Evolutionary conservation across 2,797 vertebrate species (phyloP), one percentile per base, ranked within the genome.

Genomic region (Pseudochirops corinnae): DNA sequence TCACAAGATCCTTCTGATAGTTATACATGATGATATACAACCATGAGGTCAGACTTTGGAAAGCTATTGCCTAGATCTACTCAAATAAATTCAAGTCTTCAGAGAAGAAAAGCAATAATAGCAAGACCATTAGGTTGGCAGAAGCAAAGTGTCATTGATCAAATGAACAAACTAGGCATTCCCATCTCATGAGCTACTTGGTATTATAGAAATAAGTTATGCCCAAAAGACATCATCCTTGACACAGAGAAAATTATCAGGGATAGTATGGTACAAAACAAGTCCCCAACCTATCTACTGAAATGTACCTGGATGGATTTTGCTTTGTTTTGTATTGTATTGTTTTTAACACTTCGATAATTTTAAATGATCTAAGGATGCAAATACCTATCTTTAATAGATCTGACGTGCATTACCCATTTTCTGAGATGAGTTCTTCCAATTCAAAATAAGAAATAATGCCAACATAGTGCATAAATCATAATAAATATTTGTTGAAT

Each of bases 241-340:
- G 58, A 90, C 26, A 91, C 14, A 21, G 7, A 29, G 91, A 55
- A 93, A 94, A 87, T 57, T 62, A 14, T 92, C 31, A 58, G 33
- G 91, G 57, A 92, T 31, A 91, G 90, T n/a, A 60, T 55, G 33
- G 33, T 87, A 18, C 92, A 97, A 91, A 90, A 57, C 28, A 92
- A 46, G 60, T 1, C 4, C 56, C 39, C 58, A 9, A 14, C 62
- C 56, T 50, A 9, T 62, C 74, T 50, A 4, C 90, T 53, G 74
- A 82, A 12, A n/a, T 28, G 29, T 3, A 87, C 46, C 56, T 90
- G 91, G 26, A 1, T 60, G 60, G 21, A 6, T 55, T 53, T 11
- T 28, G 2, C 18, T 82, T 74, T 82, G 39, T 46, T 82, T 82
- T 82, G 18, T 18, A 18, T 74, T 18, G 18, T 74, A 46, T 46